Base-by-base conservation (phyloP, 1,140 invertebrate genomes). In the Stegodyphus mimosarum region DNA sequence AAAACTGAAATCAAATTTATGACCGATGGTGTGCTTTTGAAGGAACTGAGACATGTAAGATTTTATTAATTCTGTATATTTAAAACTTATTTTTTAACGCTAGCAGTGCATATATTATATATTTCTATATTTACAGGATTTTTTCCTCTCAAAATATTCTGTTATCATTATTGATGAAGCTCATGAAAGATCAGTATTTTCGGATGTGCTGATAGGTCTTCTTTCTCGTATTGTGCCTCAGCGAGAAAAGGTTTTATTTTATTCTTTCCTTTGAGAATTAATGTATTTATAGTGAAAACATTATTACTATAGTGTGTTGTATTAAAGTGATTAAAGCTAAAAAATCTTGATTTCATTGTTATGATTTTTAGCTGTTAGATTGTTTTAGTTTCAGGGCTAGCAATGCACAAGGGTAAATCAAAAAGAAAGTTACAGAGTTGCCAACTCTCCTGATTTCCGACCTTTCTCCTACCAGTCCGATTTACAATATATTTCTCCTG, bases 21-120 rank as follows among this genome's bases (percentile, higher is more conserved):
- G 97, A 99, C 99, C n/a, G 98, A 99, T 92, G 98, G 98, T 91
- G 97, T 99, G 6, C 91, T 99, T 6, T 90, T 99, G 7, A 99
- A 98, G 91, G 94, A 94, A 89, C 90, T 94, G 67, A 88, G 90
- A 83, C 87, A 89, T 51, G 85, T 85, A 72, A 51, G 33, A 3
- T 33, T 33, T 17, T 67, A 67, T n/a, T n/a, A 1, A n/a, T 18
- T 67, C 17, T 6, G 5, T 17, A 67, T 67, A 17, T 69, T 72
- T 49, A 72, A 50, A 49, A 48, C 3, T 72, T 72, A 49, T 72
- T 72, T 72, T 33, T 50, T 50, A 72, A 15, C 5, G 9, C 5
- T 60, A 60, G 15, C 55, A 60, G 9, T 33, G 33, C 33, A 33
- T 3, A 60, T 60, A 13, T n/a, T 48, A 69, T 69, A n/a, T 73